Evolutionary conservation across 2,113 vertebrate species (phyloP).

Genomic region (Poecile atricapillus): DNA sequence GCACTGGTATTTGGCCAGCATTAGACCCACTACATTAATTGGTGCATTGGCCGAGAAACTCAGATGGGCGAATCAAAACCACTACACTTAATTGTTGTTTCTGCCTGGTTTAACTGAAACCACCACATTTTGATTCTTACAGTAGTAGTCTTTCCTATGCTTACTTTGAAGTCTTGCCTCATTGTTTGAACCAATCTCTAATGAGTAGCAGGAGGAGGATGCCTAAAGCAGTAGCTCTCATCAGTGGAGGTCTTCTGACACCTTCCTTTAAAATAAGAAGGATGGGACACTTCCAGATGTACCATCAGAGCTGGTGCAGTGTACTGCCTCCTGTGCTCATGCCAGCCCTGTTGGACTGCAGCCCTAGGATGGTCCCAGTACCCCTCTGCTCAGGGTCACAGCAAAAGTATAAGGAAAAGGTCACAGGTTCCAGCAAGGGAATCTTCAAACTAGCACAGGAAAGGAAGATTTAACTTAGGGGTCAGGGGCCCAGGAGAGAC

Average conservation of each 20-base stretch:
- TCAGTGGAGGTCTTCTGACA: neutral
- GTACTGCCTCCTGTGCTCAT: neutral
- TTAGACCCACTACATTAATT: too few relatives aligned
- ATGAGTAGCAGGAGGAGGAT: neutral
- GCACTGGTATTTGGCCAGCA: too few relatives aligned
- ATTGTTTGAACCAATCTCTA: neutral
- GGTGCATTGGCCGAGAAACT: too few relatives aligned
- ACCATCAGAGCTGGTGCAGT: fast-evolving
- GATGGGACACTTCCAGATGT: neutral
- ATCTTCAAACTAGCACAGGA: neutral
- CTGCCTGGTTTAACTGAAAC: too few relatives aligned
- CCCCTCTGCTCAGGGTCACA: neutral
- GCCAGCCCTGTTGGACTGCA: fast-evolving
- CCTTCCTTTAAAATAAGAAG: neutral
- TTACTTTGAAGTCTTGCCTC: neutral
- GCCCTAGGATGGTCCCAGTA: neutral
- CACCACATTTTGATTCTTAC: neutral
- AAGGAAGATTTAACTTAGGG: neutral
- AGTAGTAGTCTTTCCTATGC: neutral
- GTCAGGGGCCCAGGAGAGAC: neutral
- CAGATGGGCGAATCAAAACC: too few relatives aligned
- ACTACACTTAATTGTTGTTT: too few relatives aligned
- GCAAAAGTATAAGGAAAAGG: neutral
- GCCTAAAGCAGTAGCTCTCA: neutral
- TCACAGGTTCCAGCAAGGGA: neutral